A percentile compares a stretch with the other conserved stretches of the same genome.
phyloP scores from a whole-genome alignment of 2,888 invertebrate genomes.

The Alsophila aescularia region DNA sequence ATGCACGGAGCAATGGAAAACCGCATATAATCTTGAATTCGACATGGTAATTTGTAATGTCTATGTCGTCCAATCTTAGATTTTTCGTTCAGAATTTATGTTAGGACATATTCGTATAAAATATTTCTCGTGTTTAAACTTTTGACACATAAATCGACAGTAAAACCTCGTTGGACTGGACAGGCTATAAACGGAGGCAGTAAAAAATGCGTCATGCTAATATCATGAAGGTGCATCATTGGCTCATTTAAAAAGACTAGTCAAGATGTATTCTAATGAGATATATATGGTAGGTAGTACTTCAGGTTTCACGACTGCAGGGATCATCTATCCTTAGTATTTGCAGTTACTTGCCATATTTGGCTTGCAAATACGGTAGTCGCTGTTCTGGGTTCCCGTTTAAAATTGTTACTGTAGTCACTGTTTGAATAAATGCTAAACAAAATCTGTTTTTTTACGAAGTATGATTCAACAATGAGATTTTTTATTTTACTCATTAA shows the following conservation, averaged over 20 bases:
- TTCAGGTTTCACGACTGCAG: constrained; percentile 18
- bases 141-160: constrained; percentile 40
- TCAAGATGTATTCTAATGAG: no score
- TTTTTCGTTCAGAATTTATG: constrained; percentile 17
- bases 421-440: neutral
- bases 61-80: neutral
- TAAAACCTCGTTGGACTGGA: constrained; percentile 18
- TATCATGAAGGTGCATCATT: constrained; percentile 12
- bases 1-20: no score
- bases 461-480: no score
- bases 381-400: constrained; percentile 23
- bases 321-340: constrained; percentile 21
- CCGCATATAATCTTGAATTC: no score
- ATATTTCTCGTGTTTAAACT: constrained; percentile 28
- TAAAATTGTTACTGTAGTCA: neutral
- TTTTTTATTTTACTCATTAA: no score
- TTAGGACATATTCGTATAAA: constrained; percentile 15
- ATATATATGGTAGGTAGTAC: neutral
- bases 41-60: no score
- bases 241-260: no score
- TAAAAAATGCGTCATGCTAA: constrained; percentile 24
- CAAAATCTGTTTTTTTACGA: neutral
- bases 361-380: constrained; percentile 33
- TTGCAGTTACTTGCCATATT: constrained; percentile 36
- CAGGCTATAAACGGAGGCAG: constrained; percentile 13